These are phyloP conservation scores for Fratercula arctica DNA, from an alignment of 2,797 vertebrate species.

Conservation along the genomic window DNA sequence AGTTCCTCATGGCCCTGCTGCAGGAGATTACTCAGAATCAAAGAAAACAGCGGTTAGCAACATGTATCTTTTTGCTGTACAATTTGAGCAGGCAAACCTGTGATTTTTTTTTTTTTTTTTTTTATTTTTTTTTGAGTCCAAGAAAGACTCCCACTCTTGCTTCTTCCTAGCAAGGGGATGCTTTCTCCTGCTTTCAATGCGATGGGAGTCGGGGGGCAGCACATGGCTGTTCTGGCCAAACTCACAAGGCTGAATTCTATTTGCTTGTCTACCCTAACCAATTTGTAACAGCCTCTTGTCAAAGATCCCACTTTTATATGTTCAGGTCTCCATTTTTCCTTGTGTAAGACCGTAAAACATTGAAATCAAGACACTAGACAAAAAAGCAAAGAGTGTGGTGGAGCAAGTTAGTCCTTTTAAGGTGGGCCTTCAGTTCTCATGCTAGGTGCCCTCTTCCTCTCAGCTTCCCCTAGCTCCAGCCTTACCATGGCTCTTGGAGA, in stretches of 20 bases:
- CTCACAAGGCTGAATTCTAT: not conserved
- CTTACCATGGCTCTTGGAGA: not conserved
- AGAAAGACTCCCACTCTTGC: not conserved
- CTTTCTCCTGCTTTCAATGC: not conserved
- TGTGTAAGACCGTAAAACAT: not conserved
- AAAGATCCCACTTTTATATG: not conserved
- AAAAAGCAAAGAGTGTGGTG: not conserved
- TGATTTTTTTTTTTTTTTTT: not conserved
- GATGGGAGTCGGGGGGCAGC: fast-evolving
- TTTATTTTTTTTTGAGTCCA: not conserved
- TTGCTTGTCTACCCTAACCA: not conserved
- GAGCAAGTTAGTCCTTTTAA: not conserved
- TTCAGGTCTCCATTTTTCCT: not conserved
- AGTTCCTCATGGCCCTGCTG: no score
- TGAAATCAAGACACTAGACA: not conserved
- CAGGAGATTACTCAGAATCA: not conserved
- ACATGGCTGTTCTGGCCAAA: fast-evolving
- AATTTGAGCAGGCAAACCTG: not conserved
- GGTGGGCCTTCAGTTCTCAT: not conserved
- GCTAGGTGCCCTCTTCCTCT: not conserved
- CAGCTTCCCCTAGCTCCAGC: not conserved
- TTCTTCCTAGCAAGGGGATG: not conserved
- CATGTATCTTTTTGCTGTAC: not conserved
- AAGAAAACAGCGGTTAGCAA: not conserved
- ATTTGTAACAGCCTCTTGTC: not conserved